Conservation (phyloP, 1,140 invertebrate species). For the Ceratina japonica region DNA sequence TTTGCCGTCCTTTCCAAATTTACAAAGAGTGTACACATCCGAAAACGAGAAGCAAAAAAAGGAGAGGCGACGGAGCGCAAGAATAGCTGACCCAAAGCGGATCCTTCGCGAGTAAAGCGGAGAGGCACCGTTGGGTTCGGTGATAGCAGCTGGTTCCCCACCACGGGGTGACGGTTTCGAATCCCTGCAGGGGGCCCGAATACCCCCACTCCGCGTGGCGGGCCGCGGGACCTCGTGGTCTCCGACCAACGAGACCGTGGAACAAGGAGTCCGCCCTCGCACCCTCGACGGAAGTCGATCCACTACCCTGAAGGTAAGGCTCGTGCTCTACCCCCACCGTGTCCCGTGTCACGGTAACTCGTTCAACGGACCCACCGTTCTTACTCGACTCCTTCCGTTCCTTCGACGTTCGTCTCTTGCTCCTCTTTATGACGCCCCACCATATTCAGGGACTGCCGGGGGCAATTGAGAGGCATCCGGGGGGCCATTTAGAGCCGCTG, state of each 20-base stretch:
- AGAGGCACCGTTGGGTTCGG: constrained; percentile 25
- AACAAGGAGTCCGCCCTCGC: constrained; percentile 61
- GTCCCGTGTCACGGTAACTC: constrained; percentile 40
- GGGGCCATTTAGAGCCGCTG: constrained; percentile 55
- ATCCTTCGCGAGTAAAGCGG: constrained; percentile 36
- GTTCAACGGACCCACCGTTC: constrained; percentile 35
- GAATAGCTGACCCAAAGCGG: constrained; percentile 19
- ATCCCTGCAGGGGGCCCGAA: constrained; percentile 48
- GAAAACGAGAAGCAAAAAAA: not conserved
- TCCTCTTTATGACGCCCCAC: constrained; percentile 50
- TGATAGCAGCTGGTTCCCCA: constrained; percentile 32
- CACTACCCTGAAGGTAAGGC: constrained; percentile 27
- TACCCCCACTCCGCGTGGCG: constrained; percentile 33
- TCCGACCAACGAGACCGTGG: constrained; percentile 51
- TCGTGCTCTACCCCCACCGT: constrained; percentile 56
- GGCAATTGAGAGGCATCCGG: constrained; percentile 52
- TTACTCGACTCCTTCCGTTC: constrained; percentile 41
- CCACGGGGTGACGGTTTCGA: constrained; percentile 24
- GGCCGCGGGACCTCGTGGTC: constrained; percentile 50
- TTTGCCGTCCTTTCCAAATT: not conserved
- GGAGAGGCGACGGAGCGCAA: not conserved
- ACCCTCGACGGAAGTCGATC: constrained; percentile 45
- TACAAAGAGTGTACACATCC: not conserved
- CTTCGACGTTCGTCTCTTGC: constrained; percentile 42
- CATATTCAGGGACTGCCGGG: constrained; percentile 51